Percentiles rank a stretch among this genome's conserved stretches.
phyloP scores from a whole-genome alignment of 2,113 vertebrate genomes.

The Limanda limanda region DNA sequence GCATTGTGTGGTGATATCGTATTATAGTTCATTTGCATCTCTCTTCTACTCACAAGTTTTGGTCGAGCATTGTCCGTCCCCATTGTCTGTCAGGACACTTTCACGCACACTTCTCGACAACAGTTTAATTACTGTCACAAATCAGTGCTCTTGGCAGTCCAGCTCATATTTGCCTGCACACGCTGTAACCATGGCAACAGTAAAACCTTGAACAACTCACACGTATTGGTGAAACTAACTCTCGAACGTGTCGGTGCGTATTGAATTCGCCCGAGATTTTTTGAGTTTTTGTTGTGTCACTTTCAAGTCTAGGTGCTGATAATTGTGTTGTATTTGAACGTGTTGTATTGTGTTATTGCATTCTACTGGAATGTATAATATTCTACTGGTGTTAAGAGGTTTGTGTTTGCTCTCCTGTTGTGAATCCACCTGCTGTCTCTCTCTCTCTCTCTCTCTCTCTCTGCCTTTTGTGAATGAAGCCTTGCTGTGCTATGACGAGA shows the following conservation, averaged over 20 bases:
- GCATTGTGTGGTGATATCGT: not conserved
- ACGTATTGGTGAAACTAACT: conserved; percentile 14
- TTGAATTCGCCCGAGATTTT: not conserved
- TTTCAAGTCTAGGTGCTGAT: not conserved
- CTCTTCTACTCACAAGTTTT: not conserved
- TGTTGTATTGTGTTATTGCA: not conserved
- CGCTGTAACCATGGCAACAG: conserved; percentile 65
- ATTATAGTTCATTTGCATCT: not conserved
- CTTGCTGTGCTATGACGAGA: conserved; percentile 62
- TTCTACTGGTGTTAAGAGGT: conserved; percentile 10
- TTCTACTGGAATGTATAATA: not conserved
- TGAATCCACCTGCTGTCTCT: conserved; percentile 58
- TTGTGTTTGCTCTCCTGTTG: conserved; percentile 18
- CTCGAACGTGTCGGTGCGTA: not conserved
- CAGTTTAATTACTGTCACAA: conserved; percentile 52
- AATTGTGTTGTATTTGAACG: not conserved
- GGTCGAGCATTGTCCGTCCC: conserved; percentile 11
- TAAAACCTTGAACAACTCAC: conserved; percentile 35
- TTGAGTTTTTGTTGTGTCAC: not conserved
- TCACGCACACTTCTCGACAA: conserved; percentile 49
- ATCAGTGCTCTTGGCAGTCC: conserved; percentile 43
- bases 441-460: conserved; percentile 12
- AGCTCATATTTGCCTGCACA: conserved; percentile 47
- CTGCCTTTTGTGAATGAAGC: conserved; percentile 74
- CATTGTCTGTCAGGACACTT: not conserved